phyloP scores from a whole-genome alignment of 2,888 invertebrate species.

The Halocaridina rubra region DNA sequence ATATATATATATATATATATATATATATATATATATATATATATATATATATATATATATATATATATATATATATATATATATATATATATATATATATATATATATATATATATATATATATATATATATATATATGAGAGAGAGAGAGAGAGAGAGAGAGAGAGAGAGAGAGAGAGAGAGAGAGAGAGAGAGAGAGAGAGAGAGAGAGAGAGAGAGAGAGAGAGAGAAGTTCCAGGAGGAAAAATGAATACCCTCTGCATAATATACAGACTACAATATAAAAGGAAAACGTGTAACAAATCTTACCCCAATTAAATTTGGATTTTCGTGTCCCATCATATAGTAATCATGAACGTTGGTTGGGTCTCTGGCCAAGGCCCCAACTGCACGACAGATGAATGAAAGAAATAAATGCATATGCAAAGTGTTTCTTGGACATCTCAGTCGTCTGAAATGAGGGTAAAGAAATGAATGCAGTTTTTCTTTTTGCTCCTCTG shows the following conservation, averaged over 20 bases:
- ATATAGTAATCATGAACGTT: not conserved
- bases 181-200: not conserved
- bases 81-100: slow-evolving; percentile 17
- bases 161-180: not conserved
- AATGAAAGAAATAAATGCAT: slow-evolving; percentile 48
- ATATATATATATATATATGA: slow-evolving; percentile 25
- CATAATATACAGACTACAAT: not conserved
- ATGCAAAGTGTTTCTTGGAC: slow-evolving; percentile 29
- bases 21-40: slow-evolving; percentile 31
- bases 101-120: slow-evolving; percentile 31
- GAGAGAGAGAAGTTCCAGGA: not conserved
- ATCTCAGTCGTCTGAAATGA: slow-evolving; percentile 9
- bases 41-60: slow-evolving; percentile 29
- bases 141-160: slow-evolving; percentile 25
- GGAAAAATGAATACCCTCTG: not conserved
- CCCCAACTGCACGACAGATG: slow-evolving; percentile 31
- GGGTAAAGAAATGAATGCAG: no score
- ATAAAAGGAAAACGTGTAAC: not conserved
- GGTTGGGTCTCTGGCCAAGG: slow-evolving; percentile 10
- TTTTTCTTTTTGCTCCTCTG: no score
- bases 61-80: not conserved
- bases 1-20: slow-evolving; percentile 13
- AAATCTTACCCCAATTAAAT: not conserved
- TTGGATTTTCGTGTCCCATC: not conserved
- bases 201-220: slow-evolving; percentile 2